Evolutionary conservation across 2,888 invertebrate genomes (phyloP).

Genomic region (Atrina japonica): DNA sequence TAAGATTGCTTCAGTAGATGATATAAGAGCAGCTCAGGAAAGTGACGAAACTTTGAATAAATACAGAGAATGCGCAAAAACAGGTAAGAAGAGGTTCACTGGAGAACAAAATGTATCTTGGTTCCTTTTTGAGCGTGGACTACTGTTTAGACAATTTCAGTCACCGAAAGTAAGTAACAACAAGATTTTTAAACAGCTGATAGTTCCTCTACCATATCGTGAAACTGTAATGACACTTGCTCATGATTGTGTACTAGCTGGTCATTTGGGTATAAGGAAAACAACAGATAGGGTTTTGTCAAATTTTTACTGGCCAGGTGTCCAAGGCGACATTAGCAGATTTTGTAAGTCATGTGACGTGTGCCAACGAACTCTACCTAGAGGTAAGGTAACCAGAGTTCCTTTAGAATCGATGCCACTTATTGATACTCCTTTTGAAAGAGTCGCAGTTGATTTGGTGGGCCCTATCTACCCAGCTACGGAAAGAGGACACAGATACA

Average conservation of each 20-base stretch:
- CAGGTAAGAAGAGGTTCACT: not conserved
- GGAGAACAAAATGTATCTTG: not conserved
- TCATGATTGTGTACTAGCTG: slow-evolving; percentile 48
- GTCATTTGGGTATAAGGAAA: slow-evolving; percentile 46
- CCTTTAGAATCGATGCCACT: slow-evolving; percentile 50
- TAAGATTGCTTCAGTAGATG: not conserved
- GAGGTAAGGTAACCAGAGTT: slow-evolving; percentile 41
- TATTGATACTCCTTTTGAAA: slow-evolving; percentile 49
- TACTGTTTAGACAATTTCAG: slow-evolving; percentile 15
- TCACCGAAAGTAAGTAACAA: slow-evolving; percentile 15
- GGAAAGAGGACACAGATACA: slow-evolving; percentile 42
- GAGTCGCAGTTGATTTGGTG: slow-evolving; percentile 49
- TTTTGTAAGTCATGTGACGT: slow-evolving; percentile 40
- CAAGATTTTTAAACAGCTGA: slow-evolving; percentile 27
- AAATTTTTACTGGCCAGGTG: too few species aligned
- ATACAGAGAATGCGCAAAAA: not conserved
- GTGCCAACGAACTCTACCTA: slow-evolving; percentile 37
- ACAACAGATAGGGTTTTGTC: too few species aligned
- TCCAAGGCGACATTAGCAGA: slow-evolving; percentile 33
- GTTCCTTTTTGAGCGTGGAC: not conserved
- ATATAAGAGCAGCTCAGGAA: slow-evolving; percentile 2
- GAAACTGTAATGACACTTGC: slow-evolving; percentile 43
- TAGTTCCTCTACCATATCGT: slow-evolving; percentile 42
- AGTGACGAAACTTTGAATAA: not conserved
- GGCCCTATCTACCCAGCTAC: slow-evolving; percentile 43